These are phyloP conservation scores for Phengaris arion DNA, from an alignment of 2,888 invertebrate genomes.

Conservation along the genomic window DNA sequence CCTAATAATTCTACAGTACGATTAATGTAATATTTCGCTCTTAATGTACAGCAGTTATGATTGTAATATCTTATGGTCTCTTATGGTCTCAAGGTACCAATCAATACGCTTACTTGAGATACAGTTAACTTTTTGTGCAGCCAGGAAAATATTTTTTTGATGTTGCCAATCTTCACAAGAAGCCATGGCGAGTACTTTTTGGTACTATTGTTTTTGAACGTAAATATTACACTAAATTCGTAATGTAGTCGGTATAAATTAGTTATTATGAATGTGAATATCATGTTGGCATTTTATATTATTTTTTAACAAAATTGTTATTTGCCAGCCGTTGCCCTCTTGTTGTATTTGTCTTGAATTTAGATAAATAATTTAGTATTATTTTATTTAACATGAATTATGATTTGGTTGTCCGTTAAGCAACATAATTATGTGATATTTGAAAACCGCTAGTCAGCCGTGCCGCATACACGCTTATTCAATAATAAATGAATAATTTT, in stretches of 20 bases:
- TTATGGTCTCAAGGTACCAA: neutral
- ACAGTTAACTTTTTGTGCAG: too few species aligned
- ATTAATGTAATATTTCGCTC: conserved; percentile 3
- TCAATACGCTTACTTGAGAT: too few species aligned
- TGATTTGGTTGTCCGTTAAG: conserved; percentile 37
- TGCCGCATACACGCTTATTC: conserved; percentile 78
- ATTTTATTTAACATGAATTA: conserved; percentile 11
- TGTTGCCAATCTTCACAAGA: neutral
- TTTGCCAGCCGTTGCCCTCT: neutral
- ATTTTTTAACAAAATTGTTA: neutral
- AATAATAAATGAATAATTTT: conserved; percentile 69
- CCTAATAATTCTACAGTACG: neutral
- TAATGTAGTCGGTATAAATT: neutral
- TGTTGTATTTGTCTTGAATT: neutral
- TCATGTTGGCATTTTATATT: conserved; percentile 11
- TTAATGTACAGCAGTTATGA: too few species aligned
- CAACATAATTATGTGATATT: conserved; percentile 69
- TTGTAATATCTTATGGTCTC: too few species aligned
- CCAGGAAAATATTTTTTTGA: too few species aligned
- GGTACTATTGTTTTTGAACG: neutral
- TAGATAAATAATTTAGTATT: conserved; percentile 4
- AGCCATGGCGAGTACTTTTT: neutral
- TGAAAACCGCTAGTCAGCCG: conserved; percentile 75
- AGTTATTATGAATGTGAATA: conserved; percentile 17
- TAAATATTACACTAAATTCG: conserved; percentile 10